Base-by-base conservation (phyloP, 2,888 invertebrate genomes). In the Tupiocoris notatus region DNA sequence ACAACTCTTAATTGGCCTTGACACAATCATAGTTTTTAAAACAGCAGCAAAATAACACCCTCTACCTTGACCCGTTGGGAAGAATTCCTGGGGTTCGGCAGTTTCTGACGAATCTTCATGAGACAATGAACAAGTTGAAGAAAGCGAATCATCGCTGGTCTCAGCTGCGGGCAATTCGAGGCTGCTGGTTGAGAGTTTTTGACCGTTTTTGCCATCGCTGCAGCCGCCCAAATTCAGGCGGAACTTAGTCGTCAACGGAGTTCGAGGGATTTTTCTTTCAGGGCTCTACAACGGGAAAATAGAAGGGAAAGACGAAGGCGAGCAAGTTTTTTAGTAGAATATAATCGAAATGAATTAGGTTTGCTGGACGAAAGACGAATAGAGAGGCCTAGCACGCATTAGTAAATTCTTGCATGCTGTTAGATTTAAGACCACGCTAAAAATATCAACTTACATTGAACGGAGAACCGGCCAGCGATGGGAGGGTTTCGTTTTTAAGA, bases 401-500 rank as follows among this genome's bases (percentile, higher is more conserved):
- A n/a, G n/a, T n/a, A n/a, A n/a, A n/a, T n/a, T n/a, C n/a, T n/a
- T n/a, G n/a, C n/a, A n/a, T n/a, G n/a, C n/a, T n/a, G n/a, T n/a
- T n/a, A n/a, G n/a, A n/a, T n/a, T n/a, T n/a, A n/a, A n/a, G n/a
- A n/a, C n/a, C n/a, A n/a, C n/a, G n/a, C n/a, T n/a, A n/a, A n/a
- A n/a, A n/a, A n/a, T n/a, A n/a, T n/a, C n/a, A n/a, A n/a, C n/a
- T n/a, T n/a, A n/a, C n/a, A n/a, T n/a, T n/a, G n/a, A n/a, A n/a
- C n/a, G n/a, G n/a, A n/a, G n/a, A n/a, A n/a, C n/a, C n/a, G n/a
- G n/a, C 9, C 6, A 39, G 39, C 17, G 62, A 16, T 20, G 71
- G 56, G 82, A 77, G 24, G 20, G 61, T 54, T 61, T 76, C 76
- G 75, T 57, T 73, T 3, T 78, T 79, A 24, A 80, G 66, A 25